phyloP scores from a whole-genome alignment of 2,888 invertebrate species.

The Tuta absoluta region DNA sequence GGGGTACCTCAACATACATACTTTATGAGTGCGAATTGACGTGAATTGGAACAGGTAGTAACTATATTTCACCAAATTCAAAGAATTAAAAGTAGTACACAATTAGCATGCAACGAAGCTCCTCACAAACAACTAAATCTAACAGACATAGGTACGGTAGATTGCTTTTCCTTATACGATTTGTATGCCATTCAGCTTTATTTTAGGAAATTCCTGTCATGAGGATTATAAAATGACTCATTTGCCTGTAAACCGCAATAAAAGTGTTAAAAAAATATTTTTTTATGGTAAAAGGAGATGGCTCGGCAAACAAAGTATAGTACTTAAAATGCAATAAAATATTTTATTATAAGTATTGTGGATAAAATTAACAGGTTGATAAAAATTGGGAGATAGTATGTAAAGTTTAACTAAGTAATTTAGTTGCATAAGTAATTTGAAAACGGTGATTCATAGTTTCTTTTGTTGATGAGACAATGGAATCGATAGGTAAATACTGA shows the following conservation, averaged over 20 bases:
- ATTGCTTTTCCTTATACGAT: conserved; percentile 61
- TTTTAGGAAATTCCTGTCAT: conserved; percentile 65
- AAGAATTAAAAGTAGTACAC: conserved; percentile 51
- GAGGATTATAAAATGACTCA: conserved; percentile 68
- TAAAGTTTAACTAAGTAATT: no score
- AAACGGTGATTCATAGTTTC: no score
- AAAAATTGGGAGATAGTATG: background rate
- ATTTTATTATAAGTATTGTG: conserved; percentile 14
- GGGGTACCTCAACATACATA: no score
- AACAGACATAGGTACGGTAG: conserved; percentile 46
- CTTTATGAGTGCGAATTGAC: no score
- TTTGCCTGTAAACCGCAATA: conserved; percentile 66
- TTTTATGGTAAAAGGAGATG: background rate
- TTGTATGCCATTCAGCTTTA: conserved; percentile 60
- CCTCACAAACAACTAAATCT: conserved; percentile 50
- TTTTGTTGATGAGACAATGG: no score
- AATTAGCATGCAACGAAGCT: conserved; percentile 61
- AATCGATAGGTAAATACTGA: no score
- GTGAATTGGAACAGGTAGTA: background rate
- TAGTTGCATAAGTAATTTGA: no score
- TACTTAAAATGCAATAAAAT: conserved; percentile 24
- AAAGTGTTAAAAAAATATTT: conserved; percentile 56
- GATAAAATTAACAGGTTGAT: conserved; percentile 17
- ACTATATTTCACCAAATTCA: background rate
- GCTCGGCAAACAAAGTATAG: conserved; percentile 25